Conservation (phyloP, 1,140 invertebrate genomes). For the Habropoda laboriosa region DNA sequence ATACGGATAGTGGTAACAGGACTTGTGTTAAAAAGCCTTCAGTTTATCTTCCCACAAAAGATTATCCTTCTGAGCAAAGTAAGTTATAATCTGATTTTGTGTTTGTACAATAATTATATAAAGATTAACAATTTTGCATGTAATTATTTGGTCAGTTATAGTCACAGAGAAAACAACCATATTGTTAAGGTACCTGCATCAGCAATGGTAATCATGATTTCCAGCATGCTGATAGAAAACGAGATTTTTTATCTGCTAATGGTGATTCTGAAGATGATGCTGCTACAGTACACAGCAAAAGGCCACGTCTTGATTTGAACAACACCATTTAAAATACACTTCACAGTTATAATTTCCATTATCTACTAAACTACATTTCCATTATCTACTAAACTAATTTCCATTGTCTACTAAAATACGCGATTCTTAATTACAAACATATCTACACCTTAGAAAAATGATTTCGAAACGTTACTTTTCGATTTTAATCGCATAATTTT, state of each 20-base stretch:
- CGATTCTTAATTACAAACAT: slow-evolving; percentile 5
- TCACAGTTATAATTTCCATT: slow-evolving; percentile 44
- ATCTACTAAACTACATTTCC: slow-evolving; percentile 9
- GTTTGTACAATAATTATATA: neutral
- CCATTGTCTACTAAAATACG: neutral
- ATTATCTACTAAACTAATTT: slow-evolving; percentile 18
- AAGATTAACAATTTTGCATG: slow-evolving; percentile 32
- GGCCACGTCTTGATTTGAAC: slow-evolving; percentile 77
- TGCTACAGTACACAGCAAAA: slow-evolving; percentile 76
- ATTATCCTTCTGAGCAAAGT: slow-evolving; percentile 95
- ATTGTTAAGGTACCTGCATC: slow-evolving; percentile 94
- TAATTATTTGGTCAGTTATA: slow-evolving; percentile 87
- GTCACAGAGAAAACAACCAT: slow-evolving; percentile 98
- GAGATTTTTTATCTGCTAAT: slow-evolving; percentile 75
- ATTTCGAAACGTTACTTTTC: slow-evolving; percentile 20
- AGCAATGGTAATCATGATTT: slow-evolving; percentile 86
- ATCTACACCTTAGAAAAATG: slow-evolving; percentile 27
- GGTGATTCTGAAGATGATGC: slow-evolving; percentile 77
- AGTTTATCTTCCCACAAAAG: slow-evolving; percentile 94
- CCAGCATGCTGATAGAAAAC: slow-evolving; percentile 78
- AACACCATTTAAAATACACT: slow-evolving; percentile 70
- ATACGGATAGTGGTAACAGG: slow-evolving; percentile 91
- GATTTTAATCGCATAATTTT: neutral
- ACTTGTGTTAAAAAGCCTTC: slow-evolving; percentile 93
- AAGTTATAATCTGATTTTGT: slow-evolving; percentile 64